Percentiles rank a stretch among this genome's conserved stretches.
phyloP scores from a whole-genome alignment of 2,797 vertebrate genomes.

The Xyrichtys novacula region DNA sequence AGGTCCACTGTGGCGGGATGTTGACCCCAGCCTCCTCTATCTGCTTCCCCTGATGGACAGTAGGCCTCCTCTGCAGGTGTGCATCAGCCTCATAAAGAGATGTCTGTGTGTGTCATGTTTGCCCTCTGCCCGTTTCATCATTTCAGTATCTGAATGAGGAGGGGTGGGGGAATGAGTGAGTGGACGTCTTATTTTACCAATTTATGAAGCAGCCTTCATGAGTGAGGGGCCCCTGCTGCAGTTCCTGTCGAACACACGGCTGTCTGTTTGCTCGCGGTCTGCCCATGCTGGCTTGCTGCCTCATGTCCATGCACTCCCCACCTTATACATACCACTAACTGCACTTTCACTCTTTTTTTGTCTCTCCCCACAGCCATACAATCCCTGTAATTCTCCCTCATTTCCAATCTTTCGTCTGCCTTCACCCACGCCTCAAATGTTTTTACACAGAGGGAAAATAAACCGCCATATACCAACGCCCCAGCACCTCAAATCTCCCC shows the following conservation, averaged over 20 bases:
- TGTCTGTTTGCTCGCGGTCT: constrained; percentile 76
- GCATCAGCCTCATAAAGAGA: constrained; percentile 81
- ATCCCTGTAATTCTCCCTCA: constrained; percentile 55
- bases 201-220: constrained; percentile 85
- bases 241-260: constrained; percentile 76
- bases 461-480: constrained; percentile 58
- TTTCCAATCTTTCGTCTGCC: constrained; percentile 51
- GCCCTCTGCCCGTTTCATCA: constrained; percentile 79
- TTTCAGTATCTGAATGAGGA: constrained; percentile 76
- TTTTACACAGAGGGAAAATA: constrained; percentile 78
- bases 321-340: constrained; percentile 55
- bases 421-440: constrained; percentile 76
- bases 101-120: constrained; percentile 77
- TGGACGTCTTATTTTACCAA: constrained; percentile 80
- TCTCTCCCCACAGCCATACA: constrained; percentile 42
- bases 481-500: constrained; percentile 45
- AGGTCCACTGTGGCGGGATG: constrained; percentile 60
- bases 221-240: constrained; percentile 49
- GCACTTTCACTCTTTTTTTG: constrained; percentile 57
- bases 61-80: constrained; percentile 78
- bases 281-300: constrained; percentile 63
- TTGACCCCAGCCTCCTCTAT: constrained; percentile 57
- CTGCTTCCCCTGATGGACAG: constrained; percentile 63
- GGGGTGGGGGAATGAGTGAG: constrained; percentile 62
- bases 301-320: constrained; percentile 32